These are phyloP conservation scores for Daphoenositta chrysoptera DNA, from an alignment of 2,113 vertebrate species.

Conservation along the genomic window DNA sequence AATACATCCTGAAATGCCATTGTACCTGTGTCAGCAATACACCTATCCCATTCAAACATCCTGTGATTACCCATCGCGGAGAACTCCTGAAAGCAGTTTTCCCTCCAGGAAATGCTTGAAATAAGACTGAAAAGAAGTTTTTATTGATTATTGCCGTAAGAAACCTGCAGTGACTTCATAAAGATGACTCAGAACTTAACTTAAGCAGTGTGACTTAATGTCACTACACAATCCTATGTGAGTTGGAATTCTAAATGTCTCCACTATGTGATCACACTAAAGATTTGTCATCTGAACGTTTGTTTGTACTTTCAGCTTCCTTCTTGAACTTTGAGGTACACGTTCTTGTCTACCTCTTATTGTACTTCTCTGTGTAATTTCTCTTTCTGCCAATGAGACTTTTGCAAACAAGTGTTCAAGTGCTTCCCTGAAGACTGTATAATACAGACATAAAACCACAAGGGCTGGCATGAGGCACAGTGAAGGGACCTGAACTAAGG, in stretches of 20 bases:
- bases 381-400: neutral
- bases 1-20: neutral
- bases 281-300: neutral
- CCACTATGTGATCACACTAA: neutral
- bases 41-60: neutral
- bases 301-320: neutral
- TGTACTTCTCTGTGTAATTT: neutral
- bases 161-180: slow-evolving; percentile 33
- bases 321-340: neutral
- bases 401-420: neutral
- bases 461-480: neutral
- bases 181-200: slow-evolving; percentile 16
- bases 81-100: neutral
- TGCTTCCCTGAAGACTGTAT: neutral
- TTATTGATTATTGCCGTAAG: neutral
- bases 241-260: neutral
- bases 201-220: neutral
- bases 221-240: neutral
- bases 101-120: neutral
- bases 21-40: neutral
- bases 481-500: neutral
- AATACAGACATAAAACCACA: neutral
- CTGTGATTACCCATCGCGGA: neutral
- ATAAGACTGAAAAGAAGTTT: neutral
- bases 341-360: neutral